These are phyloP conservation scores for Hypena proboscidalis DNA, from an alignment of 2,888 invertebrate species.

Conservation along the genomic window DNA sequence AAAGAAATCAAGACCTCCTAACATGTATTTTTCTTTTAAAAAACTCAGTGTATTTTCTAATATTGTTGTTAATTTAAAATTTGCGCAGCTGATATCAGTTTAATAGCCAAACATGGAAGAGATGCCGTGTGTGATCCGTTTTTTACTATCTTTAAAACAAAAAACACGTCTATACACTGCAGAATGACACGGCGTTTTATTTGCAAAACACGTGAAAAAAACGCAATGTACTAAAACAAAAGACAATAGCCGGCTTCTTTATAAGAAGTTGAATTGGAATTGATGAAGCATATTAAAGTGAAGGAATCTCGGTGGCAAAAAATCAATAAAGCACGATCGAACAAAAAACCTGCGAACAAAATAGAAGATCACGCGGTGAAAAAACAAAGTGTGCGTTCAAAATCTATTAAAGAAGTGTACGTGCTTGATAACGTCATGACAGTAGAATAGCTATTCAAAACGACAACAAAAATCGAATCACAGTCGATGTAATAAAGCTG, in stretches of 20 bases:
- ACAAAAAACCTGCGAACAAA: constrained; percentile 33
- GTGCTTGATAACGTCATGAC: constrained; percentile 48
- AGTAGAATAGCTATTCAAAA: constrained; percentile 39
- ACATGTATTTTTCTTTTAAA: too few relatives aligned
- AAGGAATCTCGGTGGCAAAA: constrained; percentile 43
- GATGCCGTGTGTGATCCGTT: too few relatives aligned
- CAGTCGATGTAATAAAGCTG: constrained; percentile 42
- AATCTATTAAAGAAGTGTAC: constrained; percentile 42
- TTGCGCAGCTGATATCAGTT: too few relatives aligned
- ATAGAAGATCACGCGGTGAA: constrained; percentile 36
- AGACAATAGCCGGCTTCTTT: constrained; percentile 38
- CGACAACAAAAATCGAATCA: constrained; percentile 43
- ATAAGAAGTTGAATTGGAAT: constrained; percentile 34
- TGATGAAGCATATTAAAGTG: constrained; percentile 38
- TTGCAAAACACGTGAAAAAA: constrained; percentile 40
- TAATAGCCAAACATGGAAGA: too few relatives aligned
- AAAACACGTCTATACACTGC: constrained; percentile 30
- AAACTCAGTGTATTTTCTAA: too few relatives aligned
- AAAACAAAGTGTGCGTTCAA: constrained; percentile 45
- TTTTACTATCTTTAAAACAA: too few relatives aligned
- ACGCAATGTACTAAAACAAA: constrained; percentile 41
- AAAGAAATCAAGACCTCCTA: too few relatives aligned
- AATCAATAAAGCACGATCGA: constrained; percentile 36
- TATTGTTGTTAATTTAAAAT: too few relatives aligned
- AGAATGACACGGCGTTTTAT: constrained; percentile 38